Evolutionary conservation across 2,888 invertebrate genomes (phyloP).

Genomic region (Ischnura elegans): DNA sequence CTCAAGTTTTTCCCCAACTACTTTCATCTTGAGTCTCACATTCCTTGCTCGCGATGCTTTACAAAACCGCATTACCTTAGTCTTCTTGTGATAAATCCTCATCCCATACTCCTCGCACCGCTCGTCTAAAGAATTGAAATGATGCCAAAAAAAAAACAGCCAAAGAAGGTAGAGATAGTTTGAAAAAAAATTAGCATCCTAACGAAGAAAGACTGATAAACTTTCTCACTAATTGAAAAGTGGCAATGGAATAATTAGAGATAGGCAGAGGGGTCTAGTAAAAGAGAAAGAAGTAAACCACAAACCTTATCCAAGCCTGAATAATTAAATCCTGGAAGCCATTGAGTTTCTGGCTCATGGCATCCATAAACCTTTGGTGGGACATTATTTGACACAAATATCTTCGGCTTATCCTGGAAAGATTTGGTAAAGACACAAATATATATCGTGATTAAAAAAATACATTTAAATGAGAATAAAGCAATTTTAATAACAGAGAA

Average conservation of each 20-base stretch:
- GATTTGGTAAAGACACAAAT: background rate
- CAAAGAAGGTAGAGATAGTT: no score
- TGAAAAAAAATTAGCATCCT: background rate
- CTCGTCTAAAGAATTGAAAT: no score
- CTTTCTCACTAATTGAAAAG: background rate
- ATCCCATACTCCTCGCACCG: no score
- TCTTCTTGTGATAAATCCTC: no score
- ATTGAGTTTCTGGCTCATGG: background rate
- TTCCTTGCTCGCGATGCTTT: no score
- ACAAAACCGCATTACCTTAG: no score
- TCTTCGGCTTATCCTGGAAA: constrained; percentile 44
- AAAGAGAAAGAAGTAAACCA: background rate
- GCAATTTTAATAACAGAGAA: background rate
- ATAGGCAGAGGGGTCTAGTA: background rate
- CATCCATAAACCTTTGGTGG: constrained; percentile 62
- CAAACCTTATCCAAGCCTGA: constrained; percentile 70
- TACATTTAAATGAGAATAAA: background rate
- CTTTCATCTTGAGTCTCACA: no score
- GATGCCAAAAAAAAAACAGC: no score
- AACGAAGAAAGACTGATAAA: background rate
- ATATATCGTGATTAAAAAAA: background rate
- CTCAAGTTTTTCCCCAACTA: no score
- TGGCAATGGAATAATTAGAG: background rate
- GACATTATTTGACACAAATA: constrained; percentile 68
- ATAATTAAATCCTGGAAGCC: constrained; percentile 68